Base-by-base conservation (phyloP, 2,113 vertebrate species). In the Symphodus melops region DNA sequence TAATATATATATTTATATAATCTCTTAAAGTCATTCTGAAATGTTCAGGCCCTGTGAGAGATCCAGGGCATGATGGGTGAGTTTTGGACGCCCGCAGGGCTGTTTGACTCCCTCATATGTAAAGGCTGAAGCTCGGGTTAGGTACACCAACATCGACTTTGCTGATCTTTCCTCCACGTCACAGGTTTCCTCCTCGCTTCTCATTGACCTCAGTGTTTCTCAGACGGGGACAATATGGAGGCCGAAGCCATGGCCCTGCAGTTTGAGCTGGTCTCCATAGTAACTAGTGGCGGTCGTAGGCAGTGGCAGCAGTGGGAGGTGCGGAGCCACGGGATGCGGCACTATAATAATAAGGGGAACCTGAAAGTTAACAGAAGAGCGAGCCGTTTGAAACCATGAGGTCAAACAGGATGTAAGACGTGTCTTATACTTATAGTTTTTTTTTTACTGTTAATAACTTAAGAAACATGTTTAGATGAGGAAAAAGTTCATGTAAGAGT, bases 311-410 rank as follows among this genome's bases (percentile, higher is more conserved):
- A 97, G 98, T 96, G 96, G 98, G 96, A 95, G 98, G 98, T 92
- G 97, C 98, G 93, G 97, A 96, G 95, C 98, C 98, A 96, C 98
- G 96, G 94, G 98, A 97, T 94, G 98, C 97, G 96, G 98, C 96
- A 97, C 98, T 99, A 99, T 99, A 99, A 99, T 99, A 99, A 99
- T 99, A 99, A 98, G 98, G 98, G 98, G 98, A 99, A 99, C 98
- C 98, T 99, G 97, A 95, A 99, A 99, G 97, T 98, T 98, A 99
- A 99, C 97, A 99, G 96, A 99, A 99, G 96, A 98, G 95, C 95
- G 96, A 95, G 95, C 93, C 93, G 96, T 97, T 97, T 97, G 96
- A 98, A 97, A 97, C 94, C 94, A 95, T 91, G 95, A 85, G 75
- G 74, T 95, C 96, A 94, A 94, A 94, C 89, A 93, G 93, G 91